Base-by-base conservation (phyloP, 2,888 invertebrate species). In the Spatulosminthurus flaviceps region DNA sequence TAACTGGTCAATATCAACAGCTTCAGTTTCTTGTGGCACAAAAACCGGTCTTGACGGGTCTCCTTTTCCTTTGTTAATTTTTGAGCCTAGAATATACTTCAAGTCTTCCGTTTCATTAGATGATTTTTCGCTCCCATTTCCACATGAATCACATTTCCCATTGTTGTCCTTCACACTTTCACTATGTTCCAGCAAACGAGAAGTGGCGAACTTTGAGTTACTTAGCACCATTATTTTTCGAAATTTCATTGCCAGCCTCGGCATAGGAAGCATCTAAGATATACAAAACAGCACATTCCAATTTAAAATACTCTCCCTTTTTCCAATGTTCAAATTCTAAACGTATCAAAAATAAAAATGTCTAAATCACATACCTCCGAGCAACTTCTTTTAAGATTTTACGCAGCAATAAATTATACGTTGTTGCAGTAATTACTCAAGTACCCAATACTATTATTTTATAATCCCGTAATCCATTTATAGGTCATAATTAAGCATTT, bases 31-130 rank as follows among this genome's bases (percentile, higher is more conserved):
- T 0, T 42, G 29, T 7, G 81, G 79, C 0, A 42, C 67, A 71
- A 80, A 82, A 29, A 79, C 79, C 16, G 83, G 84, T 24, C 84
- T 72, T 61, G 74, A 74, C 0, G 75, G n/a, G 16, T 81, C 78
- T 7, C 82, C 84, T 5, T 34, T 1, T 0, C 84, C 84, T 76
- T 81, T 83, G 69, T 84, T 84, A 21, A 80, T 81, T 64, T 81
- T 82, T 13, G 79, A 77, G 9, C 82, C 82, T 67, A 78, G 80
- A 41, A 41, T 9, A 41, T 41, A 7, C 41, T n/a, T n/a, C n/a
- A n/a, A n/a, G n/a, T n/a, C n/a, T n/a, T n/a, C n/a, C n/a, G n/a
- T n/a, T n/a, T n/a, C n/a, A n/a, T n/a, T n/a, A n/a, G n/a, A n/a
- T n/a, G n/a, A n/a, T n/a, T n/a, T n/a, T n/a, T n/a, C n/a, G n/a